A percentile compares a stretch with the other conserved stretches of the same genome.
phyloP scores from a whole-genome alignment of 2,888 invertebrate species.

The Hydrotaea diabolus region DNA sequence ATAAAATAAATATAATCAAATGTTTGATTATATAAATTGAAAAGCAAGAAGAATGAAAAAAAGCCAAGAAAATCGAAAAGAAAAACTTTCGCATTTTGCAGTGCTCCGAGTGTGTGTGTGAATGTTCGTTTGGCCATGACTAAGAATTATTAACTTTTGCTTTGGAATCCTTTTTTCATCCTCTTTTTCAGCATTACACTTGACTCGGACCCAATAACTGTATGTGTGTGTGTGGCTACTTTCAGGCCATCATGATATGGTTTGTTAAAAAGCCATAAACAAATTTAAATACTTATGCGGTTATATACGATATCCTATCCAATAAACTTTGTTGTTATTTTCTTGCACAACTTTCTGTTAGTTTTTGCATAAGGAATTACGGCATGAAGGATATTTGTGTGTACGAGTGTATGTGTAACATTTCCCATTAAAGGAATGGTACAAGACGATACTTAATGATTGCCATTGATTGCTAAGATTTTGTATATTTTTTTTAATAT shows the following conservation, averaged over 20 bases:
- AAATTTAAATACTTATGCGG: slow-evolving; percentile 56
- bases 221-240: neutral
- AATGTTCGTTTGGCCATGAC: slow-evolving; percentile 8
- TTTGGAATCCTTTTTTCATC: slow-evolving; percentile 18
- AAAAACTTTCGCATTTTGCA: slow-evolving; percentile 11
- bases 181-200: neutral
- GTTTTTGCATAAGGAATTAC: slow-evolving; percentile 15
- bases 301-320: neutral
- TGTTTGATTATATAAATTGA: slow-evolving; percentile 46
- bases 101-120: too few relatives aligned
- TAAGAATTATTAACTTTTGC: slow-evolving; percentile 42
- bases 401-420: neutral
- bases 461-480: neutral
- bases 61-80: neutral
- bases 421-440: neutral
- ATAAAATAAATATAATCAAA: slow-evolving; percentile 44
- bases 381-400: neutral
- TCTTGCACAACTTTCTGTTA: neutral
- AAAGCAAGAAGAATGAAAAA: too few relatives aligned
- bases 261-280: slow-evolving; percentile 49
- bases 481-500: neutral
- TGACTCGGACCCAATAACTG: neutral
- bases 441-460: neutral
- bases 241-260: slow-evolving; percentile 24
- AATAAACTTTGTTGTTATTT: neutral